Evolutionary conservation across 2,888 invertebrate species (phyloP), one percentile per base, ranked within the genome.

Genomic region (Aphrophora alni): DNA sequence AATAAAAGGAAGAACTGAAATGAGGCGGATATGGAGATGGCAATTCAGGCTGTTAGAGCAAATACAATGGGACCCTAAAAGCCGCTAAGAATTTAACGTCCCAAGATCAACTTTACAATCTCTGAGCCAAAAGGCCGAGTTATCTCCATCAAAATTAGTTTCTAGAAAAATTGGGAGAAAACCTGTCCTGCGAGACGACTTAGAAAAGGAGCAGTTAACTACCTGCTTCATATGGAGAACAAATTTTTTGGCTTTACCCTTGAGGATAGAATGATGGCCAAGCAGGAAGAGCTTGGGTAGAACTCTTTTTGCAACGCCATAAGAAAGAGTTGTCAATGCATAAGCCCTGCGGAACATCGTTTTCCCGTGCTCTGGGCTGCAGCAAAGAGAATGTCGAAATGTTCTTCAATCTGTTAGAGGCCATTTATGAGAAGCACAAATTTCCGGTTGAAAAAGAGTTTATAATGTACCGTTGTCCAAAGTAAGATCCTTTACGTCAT

Each of bases 401-500:
- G 1, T 26, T 69, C 2, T 69, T 21, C 14, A 44, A 10, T 14
- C n/a, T 80, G 10, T 68, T 80, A 14, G 82, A 80, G 24, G 38
- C 21, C 17, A 73, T 28, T 21, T 28, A 76, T 44, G 84, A 84
- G 38, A 84, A 85, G 82, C 70, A 84, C 38, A 83, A 86, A 33
- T 82, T 85, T 71, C 81, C 83, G 10, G 84, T 86, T 76, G 83
- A 85, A 71, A 82, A 83, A 77, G 33, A 33, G 8, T 33, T 8
- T 33, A 33, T 8, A 33, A 85, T 87, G 69, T 87, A 87, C 86
- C 25, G 84, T 86, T 21, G 86, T 87, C 5, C 87, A 85, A 82
- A 85, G 83, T 14, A 85, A 85, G 82, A 84, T 86, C 51, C 83
- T 85, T 10, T 77, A 86, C 82, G 84, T 87, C 28, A 78, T 87